A percentile compares a stretch with the other conserved stretches of the same genome.
These are phyloP conservation scores for Mycteria americana DNA, from an alignment of 2,797 vertebrate genomes.

Conservation along the genomic window DNA sequence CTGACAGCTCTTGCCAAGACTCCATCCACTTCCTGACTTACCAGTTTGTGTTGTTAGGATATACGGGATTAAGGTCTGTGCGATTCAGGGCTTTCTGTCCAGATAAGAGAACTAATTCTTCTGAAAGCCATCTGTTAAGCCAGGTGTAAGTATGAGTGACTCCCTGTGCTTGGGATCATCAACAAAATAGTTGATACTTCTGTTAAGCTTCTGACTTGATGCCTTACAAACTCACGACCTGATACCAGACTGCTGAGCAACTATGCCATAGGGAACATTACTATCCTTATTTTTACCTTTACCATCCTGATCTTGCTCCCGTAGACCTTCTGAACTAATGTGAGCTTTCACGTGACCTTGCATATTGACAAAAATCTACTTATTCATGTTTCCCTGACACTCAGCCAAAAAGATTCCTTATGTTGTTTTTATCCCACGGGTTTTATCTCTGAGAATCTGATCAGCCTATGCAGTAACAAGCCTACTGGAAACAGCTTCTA, in stretches of 20 bases:
- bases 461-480: neutral
- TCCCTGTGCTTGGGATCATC: neutral
- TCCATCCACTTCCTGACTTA: neutral
- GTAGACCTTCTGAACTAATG: neutral
- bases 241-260: neutral
- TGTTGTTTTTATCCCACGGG: neutral
- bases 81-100: neutral
- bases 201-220: neutral
- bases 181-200: neutral
- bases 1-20: constrained; percentile 8
- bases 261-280: neutral
- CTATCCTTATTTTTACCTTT: neutral
- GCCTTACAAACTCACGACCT: neutral
- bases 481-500: neutral
- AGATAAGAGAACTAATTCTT: neutral
- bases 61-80: neutral
- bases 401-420: neutral
- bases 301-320: neutral
- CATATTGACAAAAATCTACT: neutral
- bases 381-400: neutral
- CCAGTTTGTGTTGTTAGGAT: neutral
- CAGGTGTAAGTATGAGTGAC: neutral
- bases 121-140: neutral
- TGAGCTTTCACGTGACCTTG: neutral
- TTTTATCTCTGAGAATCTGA: neutral